Evolutionary conservation across 1,140 invertebrate genomes (phyloP), one percentile per base, ranked within the genome.

Genomic region (Microplitis mediator): DNA sequence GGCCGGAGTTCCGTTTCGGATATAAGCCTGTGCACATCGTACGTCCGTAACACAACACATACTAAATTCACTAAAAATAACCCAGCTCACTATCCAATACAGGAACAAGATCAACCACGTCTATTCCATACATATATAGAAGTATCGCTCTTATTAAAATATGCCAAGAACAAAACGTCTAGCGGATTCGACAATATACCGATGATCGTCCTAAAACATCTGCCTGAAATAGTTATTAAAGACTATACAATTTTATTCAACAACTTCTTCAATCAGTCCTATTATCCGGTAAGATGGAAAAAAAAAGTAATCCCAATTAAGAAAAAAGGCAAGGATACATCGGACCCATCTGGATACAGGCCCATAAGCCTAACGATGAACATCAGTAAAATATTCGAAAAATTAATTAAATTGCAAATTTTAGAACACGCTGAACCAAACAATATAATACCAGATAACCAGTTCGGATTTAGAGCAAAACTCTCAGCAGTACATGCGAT

Each of bases 211-310:
- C 4, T 65, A 2, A 65, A 16, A 65, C n/a, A 65, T 50, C 45
- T 65, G 4, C 35, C 35, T 11, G 11, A 4, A 52, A 13, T 3
- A 4, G 4, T 52, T 52, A 52, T 52, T 52, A 14, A 52, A 52
- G 11, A 52, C 3, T 52, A 52, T 23, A 63, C 45, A 1, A 71
- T 74, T n/a, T 11, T 76, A 3, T 74, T 74, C 6, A 77, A 75
- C 13, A 65, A 72, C 56, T n/a, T 52, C 0, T 13, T 77, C 35
- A 74, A 77, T 34, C 69, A 69, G 11, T 52, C 14, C 0, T 74
- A 75, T n/a, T 79, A 74, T 39, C 79, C 79, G 9, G 16, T 11
- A 3, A 16, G 0, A 6, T 79, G 72, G 74, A 80, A 79, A 74
- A 56, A 3, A 23, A 80, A 77, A 73, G 66, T 81, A 3, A 52